Evolutionary conservation across 1,140 invertebrate species (phyloP), one percentile per base, ranked within the genome.

Genomic region (Drosophila pseudoobscura): DNA sequence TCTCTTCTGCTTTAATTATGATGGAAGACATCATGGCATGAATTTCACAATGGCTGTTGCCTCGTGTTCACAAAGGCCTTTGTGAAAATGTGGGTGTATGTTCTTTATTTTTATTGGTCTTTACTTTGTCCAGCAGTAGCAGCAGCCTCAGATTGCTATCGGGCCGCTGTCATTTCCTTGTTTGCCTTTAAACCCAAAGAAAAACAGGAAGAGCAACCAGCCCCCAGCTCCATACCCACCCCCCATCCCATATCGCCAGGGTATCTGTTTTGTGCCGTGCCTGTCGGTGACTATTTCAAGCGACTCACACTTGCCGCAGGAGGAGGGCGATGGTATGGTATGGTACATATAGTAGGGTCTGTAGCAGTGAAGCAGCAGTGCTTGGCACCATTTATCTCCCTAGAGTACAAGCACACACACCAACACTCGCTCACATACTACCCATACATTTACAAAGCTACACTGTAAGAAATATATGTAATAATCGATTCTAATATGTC

Each of bases 1-100:
- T 68, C 73, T 75, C 22, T 49, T 11, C 6, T 13, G 5, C 22
- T 13, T 85, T 85, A 84, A 84, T 85, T 84, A 85, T 84, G 72
- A 61, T 85, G 78, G 65, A 74, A 71, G 57, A 46, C 70, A 54
- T 72, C 24, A 5, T 54, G 50, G 7, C 69, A 61, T 55, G 57
- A 60, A 74, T 74, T 75, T 75, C 60, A 72, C 70, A 65, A 75
- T 85, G 80, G 73, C 85, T 77, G 74, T 80, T 57, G 70, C 41
- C 41, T 45, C 58, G 69, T 63, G 65, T 51, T 63, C 20, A 45
- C 11, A 69, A 41, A 41, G 63, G 52, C 65, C 65, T 69, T 69
- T 44, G 56, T 57, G 6, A 49, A 31, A 41, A 44, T 31, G 20
- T 26, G 41, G 11, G 41, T 47, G 58, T 17, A 35, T 35, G 58